Base-by-base conservation (phyloP, 1,140 invertebrate genomes). In the Saccostrea cuccullata region DNA sequence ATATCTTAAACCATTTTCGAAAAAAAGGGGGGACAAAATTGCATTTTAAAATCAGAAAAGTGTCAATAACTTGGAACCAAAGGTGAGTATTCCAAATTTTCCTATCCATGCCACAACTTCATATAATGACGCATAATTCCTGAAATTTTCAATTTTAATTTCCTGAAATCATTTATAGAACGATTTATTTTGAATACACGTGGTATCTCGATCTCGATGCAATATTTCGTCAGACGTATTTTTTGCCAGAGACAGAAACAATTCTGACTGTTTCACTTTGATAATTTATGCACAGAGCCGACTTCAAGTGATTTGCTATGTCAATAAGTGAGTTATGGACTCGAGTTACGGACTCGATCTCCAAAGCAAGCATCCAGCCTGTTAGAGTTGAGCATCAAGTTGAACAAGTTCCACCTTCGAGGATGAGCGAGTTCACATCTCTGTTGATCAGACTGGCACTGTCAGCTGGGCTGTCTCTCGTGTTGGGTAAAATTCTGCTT, bases 401-500 rank as follows among this genome's bases (percentile, higher is more conserved):
- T 73, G 60, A 20, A n/a, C 11, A 17, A n/a, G 17, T 20, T 20
- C 17, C 60, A 20, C 8, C 70, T 13, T 26, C 70, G 23, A 73
- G 26, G 70, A 73, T 73, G 70, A 73, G 3, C 23, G 70, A 83
- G 82, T 30, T 83, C 11, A 83, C 55, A 23, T 55, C 55, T 83
- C 82, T 55, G 17, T 36, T 83, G 20, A 95, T 98, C 67, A 96
- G 97, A 89, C 95, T 98, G 84, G 97, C 97, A 0, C 96, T 98
- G 86, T 97, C 98, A 55, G 97, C 97, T 40, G 97, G 97, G 1
- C 96, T 98, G 58, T 97, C 98, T 40, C 98, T 97, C 96, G 97
- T 98, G 92, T 97, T 97, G 73, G 96, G 98, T 85, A n/a, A n/a
- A n/a, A n/a, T n/a, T n/a, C n/a, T n/a, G n/a, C n/a, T n/a, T n/a